Evolutionary conservation across 2,797 vertebrate species (phyloP), one percentile per base, ranked within the genome.

Genomic region (Notolepis coatsorum): DNA sequence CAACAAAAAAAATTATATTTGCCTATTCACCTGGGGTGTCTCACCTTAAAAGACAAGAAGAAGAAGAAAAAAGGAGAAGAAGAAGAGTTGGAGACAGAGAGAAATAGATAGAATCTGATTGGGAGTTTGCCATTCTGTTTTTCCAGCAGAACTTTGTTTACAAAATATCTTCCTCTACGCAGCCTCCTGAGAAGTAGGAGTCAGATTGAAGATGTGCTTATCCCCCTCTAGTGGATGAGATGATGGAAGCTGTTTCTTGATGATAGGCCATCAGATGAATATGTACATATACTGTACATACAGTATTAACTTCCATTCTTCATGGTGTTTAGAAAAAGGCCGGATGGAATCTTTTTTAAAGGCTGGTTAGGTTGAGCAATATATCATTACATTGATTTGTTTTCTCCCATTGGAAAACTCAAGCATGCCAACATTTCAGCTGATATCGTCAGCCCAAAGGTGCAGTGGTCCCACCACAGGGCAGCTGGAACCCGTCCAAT

Each of bases 181-280:
- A 17, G 20, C 8, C 53, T 33, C 59, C 23, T 43, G 10, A 38
- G n/a, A 7, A 38, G 56, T 72, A 68, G 49, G 46, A 69, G 53
- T 65, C 64, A 70, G 60, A 66, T 77, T 84, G 58, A 75, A 62
- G 80, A 83, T 67, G 83, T 75, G 72, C 77, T 87, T 74, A 88
- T 73, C 85, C 54, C 89, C 84, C 84, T 88, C 89, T 91, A 89
- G 88, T 89, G 88, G 88, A 70, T 58, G 68, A 80, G 72, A 38
- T n/a, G 2, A 51, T 73, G 67, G 68, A 61, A 67, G 71, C 69
- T 63, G 30, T 25, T 58, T 47, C 49, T 59, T 58, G 6, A 31
- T 42, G 46, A 5, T 37, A n/a, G 35, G 35, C 35, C 35, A 37
- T n/a, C 35, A n/a, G 35, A 37, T 37, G 12, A 37, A 12, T n/a